Evolutionary conservation across 2,113 vertebrate species (phyloP).

Genomic region (human): GRCh38 chr3:10449501-10450000

Average conservation of each 20-base stretch:
- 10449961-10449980: background rate
- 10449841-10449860: constrained; percentile 94
- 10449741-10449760: constrained; percentile 72
- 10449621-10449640: constrained; percentile 60
- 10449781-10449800: constrained; percentile 94
- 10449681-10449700: background rate
- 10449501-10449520: constrained; percentile 99
- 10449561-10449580: constrained; percentile 73
- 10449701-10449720: background rate
- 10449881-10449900: constrained; percentile 51
- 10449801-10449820: constrained; percentile 95
- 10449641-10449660: background rate
- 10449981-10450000: background rate
- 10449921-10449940: background rate
- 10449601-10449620: constrained; percentile 70
- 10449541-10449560: constrained; percentile 87
- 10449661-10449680: background rate
- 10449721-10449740: constrained; percentile 63
- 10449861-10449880: constrained; percentile 82
- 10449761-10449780: constrained; percentile 87
- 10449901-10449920: background rate
- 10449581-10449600: constrained; percentile 72
- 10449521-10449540: constrained; percentile 99
- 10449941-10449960: background rate
- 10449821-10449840: constrained; percentile 87